These are phyloP conservation scores for Peromyscus maniculatus DNA, from an alignment of 2,113 vertebrate species.

Conservation along the genomic window DNA sequence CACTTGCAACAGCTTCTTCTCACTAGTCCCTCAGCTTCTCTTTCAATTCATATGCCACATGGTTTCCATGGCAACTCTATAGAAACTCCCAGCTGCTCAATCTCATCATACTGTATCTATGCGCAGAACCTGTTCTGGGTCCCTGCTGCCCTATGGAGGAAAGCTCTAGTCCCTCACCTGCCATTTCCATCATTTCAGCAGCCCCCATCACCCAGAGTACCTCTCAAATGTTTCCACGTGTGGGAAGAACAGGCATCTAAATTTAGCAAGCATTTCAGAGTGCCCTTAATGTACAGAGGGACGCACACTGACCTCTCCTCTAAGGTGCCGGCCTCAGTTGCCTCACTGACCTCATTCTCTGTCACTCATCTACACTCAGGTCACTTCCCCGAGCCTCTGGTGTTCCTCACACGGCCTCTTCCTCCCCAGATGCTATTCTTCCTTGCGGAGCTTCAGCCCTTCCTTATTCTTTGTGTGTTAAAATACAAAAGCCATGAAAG, in stretches of 20 bases:
- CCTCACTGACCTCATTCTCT: neutral
- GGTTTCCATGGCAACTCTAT: neutral
- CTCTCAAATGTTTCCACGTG: neutral
- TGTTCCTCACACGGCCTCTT: neutral
- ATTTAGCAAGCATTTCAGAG: neutral
- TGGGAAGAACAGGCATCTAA: neutral
- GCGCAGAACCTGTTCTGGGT: neutral
- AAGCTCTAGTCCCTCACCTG: neutral
- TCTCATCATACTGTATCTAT: neutral
- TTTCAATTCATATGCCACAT: neutral
- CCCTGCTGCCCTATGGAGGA: neutral
- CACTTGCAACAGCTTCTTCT: neutral
- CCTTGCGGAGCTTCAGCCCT: conserved; percentile 1
- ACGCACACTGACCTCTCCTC: neutral
- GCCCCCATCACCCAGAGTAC: neutral
- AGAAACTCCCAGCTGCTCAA: neutral
- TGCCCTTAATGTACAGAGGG: neutral
- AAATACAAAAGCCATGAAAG: neutral
- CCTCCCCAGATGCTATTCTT: neutral
- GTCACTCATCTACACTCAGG: neutral
- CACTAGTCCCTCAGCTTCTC: neutral
- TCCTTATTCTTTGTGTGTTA: neutral
- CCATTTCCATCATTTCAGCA: neutral
- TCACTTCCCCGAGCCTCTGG: neutral
- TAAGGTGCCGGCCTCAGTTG: neutral